Evolutionary conservation across 2,888 invertebrate species (phyloP), one percentile per base, ranked within the genome.

Genomic region (Rhabditoides inermis): DNA sequence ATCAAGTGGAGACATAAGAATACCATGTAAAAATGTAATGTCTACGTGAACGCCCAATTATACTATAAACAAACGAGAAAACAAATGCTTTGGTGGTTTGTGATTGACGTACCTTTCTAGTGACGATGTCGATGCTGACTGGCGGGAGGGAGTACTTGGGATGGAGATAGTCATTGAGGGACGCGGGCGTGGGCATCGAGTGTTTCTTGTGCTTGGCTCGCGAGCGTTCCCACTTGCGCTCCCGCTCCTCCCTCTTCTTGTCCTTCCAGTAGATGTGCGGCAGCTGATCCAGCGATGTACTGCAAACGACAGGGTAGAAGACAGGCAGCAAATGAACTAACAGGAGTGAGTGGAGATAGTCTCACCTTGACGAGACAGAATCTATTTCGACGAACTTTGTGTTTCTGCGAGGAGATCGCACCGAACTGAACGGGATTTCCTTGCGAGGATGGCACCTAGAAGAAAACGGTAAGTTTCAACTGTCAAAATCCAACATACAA

Each of bases 111-210:
- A 63, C 63, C 51, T 50, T 49, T 45, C 58, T 42, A 20, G 63
- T 49, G 6, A 50, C 49, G 26, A 63, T 44, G 45, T 55, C 61
- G 42, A 60, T 58, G 22, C 54, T 61, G 26, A 58, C 51, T 20
- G 67, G 67, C 3, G 66, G 66, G 10, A 66, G 54, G 12, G 66
- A 66, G 48, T 66, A 66, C 48, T 66, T 66, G n/a, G 66, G 66
- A 55, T 66, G 66, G 35, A 66, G 57, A 46, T 66, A 66, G 51
- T 66, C 66, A 46, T 46, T 63, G 5, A 20, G n/a, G 35, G 6
- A 26, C 12, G 10, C 7, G 25, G 6, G 10, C 22, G 15, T 23
- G 27, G 42, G n/a, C 27, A 44, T 18, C n/a, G 40, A 39, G 22
- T 39, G 12, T 20, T 39, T 39, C 40, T 39, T 39, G 40, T 12